Base-by-base conservation (phyloP, 2,888 invertebrate genomes). In the Cacoxenus indagator region DNA sequence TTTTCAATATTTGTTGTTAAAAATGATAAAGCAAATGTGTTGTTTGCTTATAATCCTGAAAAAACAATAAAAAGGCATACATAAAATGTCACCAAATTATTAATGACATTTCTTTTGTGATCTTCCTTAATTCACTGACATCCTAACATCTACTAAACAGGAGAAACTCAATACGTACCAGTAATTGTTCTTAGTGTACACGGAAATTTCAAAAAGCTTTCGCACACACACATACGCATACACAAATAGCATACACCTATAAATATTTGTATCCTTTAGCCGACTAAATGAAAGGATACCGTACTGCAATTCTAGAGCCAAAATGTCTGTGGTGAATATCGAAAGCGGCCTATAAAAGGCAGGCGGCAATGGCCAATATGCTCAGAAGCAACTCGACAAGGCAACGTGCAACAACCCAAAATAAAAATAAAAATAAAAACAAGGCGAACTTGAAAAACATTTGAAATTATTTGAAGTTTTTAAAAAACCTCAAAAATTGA, bases 311-410 rank as follows among this genome's bases (percentile, higher is more conserved):
- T 61, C 46, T 76, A 31, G 72, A 73, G 75, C 72, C 81, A 74
- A 70, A 43, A 54, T 70, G 73, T 75, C 78, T 73, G 74, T 82
- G 84, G 82, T 84, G 84, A 78, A 65, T 81, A 78, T 73, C 66
- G 11, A 45, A 67, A 70, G 70, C 73, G 71, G 78, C 81, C 83
- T 81, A 82, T 82, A 83, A 82, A 83, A 79, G 75, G 75, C 67
- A 69, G 61, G 24, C 73, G 55, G 70, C 64, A 67, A 70, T 72
- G 71, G 69, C 71, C 73, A 67, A 67, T 55, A 24, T 69, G 76
- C 78, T 81, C 84, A 83, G 83, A 84, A 74, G 59, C 70, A 78
- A 82, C 73, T 75, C 82, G 81, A 76, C 81, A 68, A 76, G 74
- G 68, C 73, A 75, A 74, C 78, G 75, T 76, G 75, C 48, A 73